These are phyloP conservation scores for Anneissia japonica DNA, from an alignment of 35 echinoderm and acorn worm species.

Conservation along the genomic window DNA sequence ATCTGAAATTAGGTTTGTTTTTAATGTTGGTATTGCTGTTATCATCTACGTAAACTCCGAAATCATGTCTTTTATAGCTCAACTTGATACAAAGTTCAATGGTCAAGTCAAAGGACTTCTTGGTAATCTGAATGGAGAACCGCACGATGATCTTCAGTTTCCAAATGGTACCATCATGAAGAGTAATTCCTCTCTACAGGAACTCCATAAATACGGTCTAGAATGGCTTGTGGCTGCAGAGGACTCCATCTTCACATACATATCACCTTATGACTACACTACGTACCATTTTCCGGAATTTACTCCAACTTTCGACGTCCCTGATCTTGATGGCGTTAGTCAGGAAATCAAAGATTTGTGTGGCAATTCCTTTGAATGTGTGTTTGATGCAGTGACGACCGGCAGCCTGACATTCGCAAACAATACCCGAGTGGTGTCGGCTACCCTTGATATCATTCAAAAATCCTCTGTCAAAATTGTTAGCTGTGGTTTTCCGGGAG, in stretches of 20 bases:
- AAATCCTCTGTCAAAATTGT: slow-evolving; percentile 46
- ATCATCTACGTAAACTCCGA: slow-evolving; percentile 15
- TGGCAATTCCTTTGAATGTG: slow-evolving; percentile 26
- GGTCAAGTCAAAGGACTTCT: slow-evolving; percentile 36
- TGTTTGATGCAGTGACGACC: slow-evolving; percentile 50
- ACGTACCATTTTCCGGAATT: slow-evolving; percentile 35
- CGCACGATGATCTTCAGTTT: slow-evolving; percentile 45
- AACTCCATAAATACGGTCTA: slow-evolving; percentile 51
- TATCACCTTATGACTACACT: slow-evolving; percentile 42
- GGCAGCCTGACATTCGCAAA: slow-evolving; percentile 43
- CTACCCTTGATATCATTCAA: slow-evolving; percentile 5
- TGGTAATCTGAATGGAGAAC: slow-evolving; percentile 52
- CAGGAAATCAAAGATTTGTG: slow-evolving; percentile 44
- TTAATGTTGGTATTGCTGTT: slow-evolving; percentile 12
- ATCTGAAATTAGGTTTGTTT: slow-evolving; percentile 18
- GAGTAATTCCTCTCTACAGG: too few relatives aligned
- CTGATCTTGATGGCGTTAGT: slow-evolving; percentile 25
- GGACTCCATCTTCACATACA: slow-evolving; percentile 44
- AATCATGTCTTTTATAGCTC: slow-evolving; percentile 48
- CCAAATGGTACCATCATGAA: too few relatives aligned
- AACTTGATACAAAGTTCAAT: too few relatives aligned
- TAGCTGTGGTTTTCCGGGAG: slow-evolving; percentile 53
- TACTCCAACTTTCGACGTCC: slow-evolving; percentile 35
- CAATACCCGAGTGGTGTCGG: slow-evolving; percentile 13
- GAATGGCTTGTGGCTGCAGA: slow-evolving; percentile 27